phyloP scores from a whole-genome alignment of 2,113 vertebrate species.

The Apus apus region DNA sequence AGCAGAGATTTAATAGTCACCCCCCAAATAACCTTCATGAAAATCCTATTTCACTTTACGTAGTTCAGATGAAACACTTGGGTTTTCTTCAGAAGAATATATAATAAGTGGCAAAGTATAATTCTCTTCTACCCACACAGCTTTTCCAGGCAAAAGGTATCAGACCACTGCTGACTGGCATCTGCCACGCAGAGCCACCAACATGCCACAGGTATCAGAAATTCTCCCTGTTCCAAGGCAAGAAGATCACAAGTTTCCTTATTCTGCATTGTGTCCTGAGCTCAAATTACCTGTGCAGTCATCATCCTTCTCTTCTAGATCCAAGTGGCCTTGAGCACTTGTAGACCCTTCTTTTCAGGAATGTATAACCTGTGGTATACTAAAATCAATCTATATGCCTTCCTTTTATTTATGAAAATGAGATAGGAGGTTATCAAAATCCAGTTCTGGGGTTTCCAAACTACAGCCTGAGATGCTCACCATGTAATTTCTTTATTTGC shows the following conservation, averaged over 20 bases:
- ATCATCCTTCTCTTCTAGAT: background rate
- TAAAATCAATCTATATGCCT: background rate
- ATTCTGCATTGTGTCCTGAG: background rate
- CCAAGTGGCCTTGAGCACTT: background rate
- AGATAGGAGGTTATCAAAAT: background rate
- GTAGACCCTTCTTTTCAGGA: background rate
- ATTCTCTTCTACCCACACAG: background rate
- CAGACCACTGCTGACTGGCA: background rate
- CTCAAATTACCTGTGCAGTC: background rate
- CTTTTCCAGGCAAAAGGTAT: background rate
- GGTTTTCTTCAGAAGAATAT: background rate
- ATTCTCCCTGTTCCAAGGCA: background rate
- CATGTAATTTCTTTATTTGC: background rate
- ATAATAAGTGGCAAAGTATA: background rate
- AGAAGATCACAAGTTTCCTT: background rate
- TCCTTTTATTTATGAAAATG: background rate
- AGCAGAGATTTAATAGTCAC: background rate
- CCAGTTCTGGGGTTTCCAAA: background rate
- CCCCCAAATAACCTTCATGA: background rate
- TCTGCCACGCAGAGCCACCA: rapidly evolving
- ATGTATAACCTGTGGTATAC: background rate
- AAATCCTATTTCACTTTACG: background rate
- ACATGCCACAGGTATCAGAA: background rate
- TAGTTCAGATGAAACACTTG: background rate
- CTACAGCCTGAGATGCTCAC: background rate